Evolutionary conservation across 2,888 invertebrate species (phyloP).

Genomic region (Trissolcus brochymenae): DNA sequence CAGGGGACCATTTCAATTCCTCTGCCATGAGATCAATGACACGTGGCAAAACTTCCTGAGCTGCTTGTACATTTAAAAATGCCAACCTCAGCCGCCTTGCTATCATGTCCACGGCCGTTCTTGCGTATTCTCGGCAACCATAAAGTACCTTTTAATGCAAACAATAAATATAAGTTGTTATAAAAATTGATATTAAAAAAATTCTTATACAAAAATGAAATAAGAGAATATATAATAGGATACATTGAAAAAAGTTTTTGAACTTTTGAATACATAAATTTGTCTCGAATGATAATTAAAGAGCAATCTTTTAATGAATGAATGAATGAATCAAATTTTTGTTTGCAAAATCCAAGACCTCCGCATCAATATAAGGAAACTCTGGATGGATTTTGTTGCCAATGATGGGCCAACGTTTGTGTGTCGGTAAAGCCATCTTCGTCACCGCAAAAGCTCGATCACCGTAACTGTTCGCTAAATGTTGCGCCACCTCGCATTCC

Average conservation of each 20-base stretch:
- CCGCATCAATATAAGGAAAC: constrained; percentile 99
- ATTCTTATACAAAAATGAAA: too few species aligned
- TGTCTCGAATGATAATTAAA: background rate
- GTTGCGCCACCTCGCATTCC: constrained; percentile 97
- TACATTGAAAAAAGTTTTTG: too few species aligned
- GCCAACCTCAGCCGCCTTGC: constrained; percentile 95
- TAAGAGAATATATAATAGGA: too few species aligned
- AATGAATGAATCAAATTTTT: background rate
- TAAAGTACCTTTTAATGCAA: constrained; percentile 87
- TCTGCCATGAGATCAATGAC: constrained; percentile 97
- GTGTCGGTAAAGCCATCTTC: constrained; percentile 96
- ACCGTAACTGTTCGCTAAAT: constrained; percentile 96
- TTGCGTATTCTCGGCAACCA: constrained; percentile 97
- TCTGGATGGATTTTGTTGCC: constrained; percentile 97
- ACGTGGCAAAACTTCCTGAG: constrained; percentile 94
- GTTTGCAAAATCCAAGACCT: constrained; percentile 77
- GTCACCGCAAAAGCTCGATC: constrained; percentile 99
- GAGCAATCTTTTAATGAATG: background rate
- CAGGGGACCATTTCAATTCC: constrained; percentile 91
- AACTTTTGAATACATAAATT: too few species aligned
- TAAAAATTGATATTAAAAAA: too few species aligned
- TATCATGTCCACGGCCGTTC: constrained; percentile 97
- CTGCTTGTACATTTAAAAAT: constrained; percentile 98
- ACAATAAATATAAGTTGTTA: too few species aligned
- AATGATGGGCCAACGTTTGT: constrained; percentile 98